Evolutionary conservation across 2,113 vertebrate genomes (phyloP), one percentile per base, ranked within the genome.

Genomic region (Alouatta palliata): DNA sequence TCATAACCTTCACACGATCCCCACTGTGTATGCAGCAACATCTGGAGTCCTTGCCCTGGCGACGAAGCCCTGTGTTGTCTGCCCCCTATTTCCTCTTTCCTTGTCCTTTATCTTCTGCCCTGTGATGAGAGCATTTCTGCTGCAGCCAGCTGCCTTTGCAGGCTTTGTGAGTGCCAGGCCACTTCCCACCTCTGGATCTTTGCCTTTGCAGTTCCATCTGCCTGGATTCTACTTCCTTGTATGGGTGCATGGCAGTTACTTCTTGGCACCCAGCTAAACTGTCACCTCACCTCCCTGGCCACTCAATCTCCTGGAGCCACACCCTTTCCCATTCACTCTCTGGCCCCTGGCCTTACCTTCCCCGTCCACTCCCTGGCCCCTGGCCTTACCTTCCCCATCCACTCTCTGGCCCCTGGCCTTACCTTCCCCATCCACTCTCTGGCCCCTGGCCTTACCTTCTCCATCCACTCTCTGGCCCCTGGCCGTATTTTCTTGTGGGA

Each of bases 81-180:
- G 11, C 27, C 52, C 11, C 5, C 8, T 19, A 9, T 5, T 27
- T 20, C 16, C 70, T 58, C 56, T 13, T 13, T 19, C 66, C 35
- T n/a, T 23, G 16, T 30, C 21, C 32, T 9, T 45, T 14, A 21
- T 37, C 68, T 7, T 27, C 8, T 47, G 27, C 19, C 89, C 52
- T 0, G 9, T 8, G 37, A 5, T 21, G 1, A 13, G 19, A 35
- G 35, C 23, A 2, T 66, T 32, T 58, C 21, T 19, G 56, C 56
- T 0, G 0, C 23, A 3, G 32, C 7, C 7, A 1, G 43, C 21
- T 3, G 37, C 10, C 32, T 30, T 45, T n/a, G 21, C 20, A 1
- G 13, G 77, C 77, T 32, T 16, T 30, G 1, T 1, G 25, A 9
- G 6, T 11, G 30, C 56, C n/a, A 40, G 66, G 75, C 52, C 16